phyloP scores from a whole-genome alignment of 2,888 invertebrate genomes.

The Ichneumon xanthorius region DNA sequence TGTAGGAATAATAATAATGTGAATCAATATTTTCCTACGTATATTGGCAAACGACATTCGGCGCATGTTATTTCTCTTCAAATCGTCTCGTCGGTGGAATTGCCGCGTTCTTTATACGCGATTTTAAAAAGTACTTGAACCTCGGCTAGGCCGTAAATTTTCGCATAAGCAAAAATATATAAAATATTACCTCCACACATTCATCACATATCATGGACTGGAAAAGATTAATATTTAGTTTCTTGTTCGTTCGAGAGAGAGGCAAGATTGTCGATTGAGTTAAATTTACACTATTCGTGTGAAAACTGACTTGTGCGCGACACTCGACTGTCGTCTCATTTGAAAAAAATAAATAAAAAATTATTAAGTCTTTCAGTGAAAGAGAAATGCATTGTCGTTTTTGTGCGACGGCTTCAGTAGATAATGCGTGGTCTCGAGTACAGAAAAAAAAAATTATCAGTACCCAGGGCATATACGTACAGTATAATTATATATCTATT shows the following conservation, averaged over 20 bases:
- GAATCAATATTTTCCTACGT: conserved; percentile 51
- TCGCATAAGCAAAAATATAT: conserved; percentile 23
- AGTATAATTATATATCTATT: conserved; percentile 23
- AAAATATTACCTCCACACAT: conserved; percentile 39
- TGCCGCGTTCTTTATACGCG: neutral
- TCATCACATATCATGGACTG: conserved; percentile 55
- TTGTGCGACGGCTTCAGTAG: conserved; percentile 44
- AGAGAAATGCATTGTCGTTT: conserved; percentile 61
- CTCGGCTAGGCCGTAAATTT: conserved; percentile 23
- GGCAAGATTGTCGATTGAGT: conserved; percentile 20
- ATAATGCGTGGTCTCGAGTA: conserved; percentile 36
- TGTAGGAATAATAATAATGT: conserved; percentile 35
- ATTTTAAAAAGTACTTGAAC: conserved; percentile 24
- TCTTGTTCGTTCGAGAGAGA: conserved; percentile 33
- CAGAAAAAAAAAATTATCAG: conserved; percentile 4
- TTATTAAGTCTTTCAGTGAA: conserved; percentile 55
- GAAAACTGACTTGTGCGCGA: conserved; percentile 43
- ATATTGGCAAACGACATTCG: conserved; percentile 51
- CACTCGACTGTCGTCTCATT: conserved; percentile 38
- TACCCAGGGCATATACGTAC: conserved; percentile 17
- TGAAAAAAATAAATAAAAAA: conserved; percentile 23
- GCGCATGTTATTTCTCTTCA: conserved; percentile 28
- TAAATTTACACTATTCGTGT: conserved; percentile 7
- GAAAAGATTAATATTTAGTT: conserved; percentile 18
- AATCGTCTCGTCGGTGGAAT: conserved; percentile 6